Evolutionary conservation across 2,888 invertebrate species (phyloP), one percentile per base, ranked within the genome.

Genomic region (Pollenia griseotomentosa): DNA sequence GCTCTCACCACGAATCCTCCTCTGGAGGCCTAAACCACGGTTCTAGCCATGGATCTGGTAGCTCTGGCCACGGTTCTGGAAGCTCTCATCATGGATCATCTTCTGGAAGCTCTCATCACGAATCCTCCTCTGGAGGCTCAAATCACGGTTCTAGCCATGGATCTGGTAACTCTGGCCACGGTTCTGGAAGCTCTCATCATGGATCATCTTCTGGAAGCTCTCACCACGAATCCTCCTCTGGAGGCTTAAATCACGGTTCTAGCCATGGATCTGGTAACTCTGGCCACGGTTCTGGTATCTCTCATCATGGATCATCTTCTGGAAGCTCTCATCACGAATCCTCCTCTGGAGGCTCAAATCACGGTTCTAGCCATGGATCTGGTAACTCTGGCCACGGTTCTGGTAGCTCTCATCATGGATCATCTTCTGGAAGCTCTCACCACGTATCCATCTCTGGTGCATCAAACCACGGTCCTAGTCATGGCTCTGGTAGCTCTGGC

Each of bases 371-470:
- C 19, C 53, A 70, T 5, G n/a, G 42, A 8, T 68, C 68, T 12
- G 12, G 65, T 46, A 66, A 23, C 23, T 19, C 74, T n/a, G 51
- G 53, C 33, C 80, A 80, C 19, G 53, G 33, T 7, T 16, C 57
- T 10, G 16, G 19, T 10, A 19, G 19, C 12, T 70, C 44, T 8
- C 83, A 74, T 33, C 48, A 66, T 48, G 3, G 16, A n/a, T 7
- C 63, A 4, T 51, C 66, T 33, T 48, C 66, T 2, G n/a, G 55
- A 14, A 23, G 65, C 8, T 19, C 10, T 10, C 33, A 59, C 5
- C 23, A 33, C 3, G 33, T 11, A 23, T 19, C 44, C 4, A 48
- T 55, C 1, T 40, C 40, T 2, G 55, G 42, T 12, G 42, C 19
- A 3, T 12, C 16, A 2, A 51, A 68, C 11, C 55, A 71, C 0